These are phyloP conservation scores for Fregata magnificens DNA, from an alignment of 2,113 vertebrate genomes.

Conservation along the genomic window DNA sequence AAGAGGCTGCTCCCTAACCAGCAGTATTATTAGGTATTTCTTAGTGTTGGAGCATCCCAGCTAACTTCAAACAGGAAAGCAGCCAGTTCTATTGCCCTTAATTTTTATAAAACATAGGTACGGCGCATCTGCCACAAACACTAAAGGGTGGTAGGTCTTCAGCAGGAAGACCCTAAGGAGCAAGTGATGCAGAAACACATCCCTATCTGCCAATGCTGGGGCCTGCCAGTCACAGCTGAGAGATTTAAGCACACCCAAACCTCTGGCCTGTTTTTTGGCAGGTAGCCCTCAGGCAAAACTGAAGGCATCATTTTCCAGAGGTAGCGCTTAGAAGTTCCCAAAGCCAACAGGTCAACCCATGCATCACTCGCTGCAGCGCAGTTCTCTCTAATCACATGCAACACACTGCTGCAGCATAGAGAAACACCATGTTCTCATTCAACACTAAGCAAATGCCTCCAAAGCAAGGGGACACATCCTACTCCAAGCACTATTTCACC, in stretches of 20 bases:
- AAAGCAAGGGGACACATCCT: not conserved
- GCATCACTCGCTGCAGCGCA: not conserved
- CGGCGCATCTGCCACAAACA: not conserved
- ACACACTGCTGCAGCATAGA: fast-evolving
- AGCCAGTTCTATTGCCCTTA: no score
- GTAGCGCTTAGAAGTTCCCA: not conserved
- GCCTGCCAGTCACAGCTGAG: not conserved
- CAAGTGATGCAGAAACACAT: not conserved
- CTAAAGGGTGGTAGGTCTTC: not conserved
- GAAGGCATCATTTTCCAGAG: not conserved
- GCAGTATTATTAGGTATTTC: not conserved
- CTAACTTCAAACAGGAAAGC: not conserved
- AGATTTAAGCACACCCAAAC: not conserved
- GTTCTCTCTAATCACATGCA: not conserved
- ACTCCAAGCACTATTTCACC: not conserved
- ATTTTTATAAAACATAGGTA: not conserved
- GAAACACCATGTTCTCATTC: fast-evolving
- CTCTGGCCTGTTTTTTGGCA: not conserved
- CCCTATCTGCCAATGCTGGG: fast-evolving
- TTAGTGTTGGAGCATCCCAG: not conserved
- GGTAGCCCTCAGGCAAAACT: not conserved
- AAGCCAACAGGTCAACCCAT: not conserved
- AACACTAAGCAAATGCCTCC: not conserved
- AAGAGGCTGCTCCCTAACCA: not conserved
- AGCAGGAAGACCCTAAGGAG: not conserved